Evolutionary conservation across 1,140 invertebrate species (phyloP), one percentile per base, ranked within the genome.

Genomic region (Meloidogyne floridensis): DNA sequence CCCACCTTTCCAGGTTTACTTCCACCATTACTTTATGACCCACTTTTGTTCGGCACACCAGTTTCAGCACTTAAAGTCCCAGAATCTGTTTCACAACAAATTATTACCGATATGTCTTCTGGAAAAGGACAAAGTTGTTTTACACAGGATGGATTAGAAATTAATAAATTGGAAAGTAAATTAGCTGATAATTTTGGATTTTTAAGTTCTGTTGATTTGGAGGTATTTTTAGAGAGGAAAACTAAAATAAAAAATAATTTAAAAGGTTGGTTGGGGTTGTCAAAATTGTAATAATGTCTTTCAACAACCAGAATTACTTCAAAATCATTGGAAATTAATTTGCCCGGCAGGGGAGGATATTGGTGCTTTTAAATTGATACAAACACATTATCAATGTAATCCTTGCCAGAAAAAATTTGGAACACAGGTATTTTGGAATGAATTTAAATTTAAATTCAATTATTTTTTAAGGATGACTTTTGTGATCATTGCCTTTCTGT

Each of bases 231-330:
- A 32, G 32, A 32, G 32, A 32, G 32, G 32, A 6, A 65, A 65
- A 65, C 7, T n/a, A n/a, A 32, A 72, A 18, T 51, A 47, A 53
- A 42, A 77, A 5, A 72, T 74, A 47, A 43, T 80, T 69, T 53
- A 82, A 5, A n/a, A 89, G 83, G 89, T 90, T 59, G 88, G 88
- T 65, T 89, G 89, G 88, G 89, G 83, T 47, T 89, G 88, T 78
- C 82, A 85, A 1, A 54, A 82, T 32, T 89, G 88, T 80, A 77
- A 76, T 43, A 86, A 88, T 80, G 88, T 90, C 5, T 89, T 89
- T 88, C 88, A 89, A 80, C 77, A 84, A 59, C 83, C 89, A 77
- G 53, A 76, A 43, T 78, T 84, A 59, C 83, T 90, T 42, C 83
- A 85, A 72, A 85, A 85, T 72, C 88, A 89, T 84, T 89, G 90